Evolutionary conservation across 2,113 vertebrate genomes (phyloP).

Genomic region (Sinocyclocheilus rhinocerous): DNA sequence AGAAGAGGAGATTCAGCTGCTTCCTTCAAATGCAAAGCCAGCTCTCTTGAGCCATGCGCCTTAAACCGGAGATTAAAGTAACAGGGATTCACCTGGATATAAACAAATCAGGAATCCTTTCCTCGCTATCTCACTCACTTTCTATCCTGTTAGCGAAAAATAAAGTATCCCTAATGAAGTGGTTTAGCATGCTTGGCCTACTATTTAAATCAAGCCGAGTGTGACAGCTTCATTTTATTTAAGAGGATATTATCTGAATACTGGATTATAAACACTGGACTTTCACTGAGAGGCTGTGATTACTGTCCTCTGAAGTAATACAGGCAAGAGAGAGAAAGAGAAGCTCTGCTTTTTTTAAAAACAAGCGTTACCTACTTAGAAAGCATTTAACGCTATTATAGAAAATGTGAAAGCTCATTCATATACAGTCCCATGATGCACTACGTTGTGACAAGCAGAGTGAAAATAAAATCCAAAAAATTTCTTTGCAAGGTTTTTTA

Average conservation of each 20-base stretch:
- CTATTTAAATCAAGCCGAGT: conserved; percentile 57
- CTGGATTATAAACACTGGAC: conserved; percentile 50
- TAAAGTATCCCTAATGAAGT: conserved; percentile 61
- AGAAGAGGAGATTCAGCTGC: conserved; percentile 31
- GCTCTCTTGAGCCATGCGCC: conserved; percentile 8
- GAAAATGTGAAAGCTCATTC: too few relatives aligned
- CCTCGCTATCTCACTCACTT: conserved; percentile 52
- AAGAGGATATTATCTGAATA: conserved; percentile 58
- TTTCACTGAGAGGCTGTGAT: conserved; percentile 9
- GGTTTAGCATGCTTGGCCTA: conserved; percentile 52
- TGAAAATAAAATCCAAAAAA: too few relatives aligned
- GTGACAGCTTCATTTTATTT: conserved; percentile 45
- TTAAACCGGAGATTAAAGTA: conserved; percentile 59
- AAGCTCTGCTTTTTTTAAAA: not conserved
- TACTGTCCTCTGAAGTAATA: conserved; percentile 1
- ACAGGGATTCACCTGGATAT: conserved; percentile 62
- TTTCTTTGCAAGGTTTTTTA: too few relatives aligned
- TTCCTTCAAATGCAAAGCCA: conserved; percentile 20
- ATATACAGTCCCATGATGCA: too few relatives aligned
- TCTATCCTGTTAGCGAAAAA: conserved; percentile 55
- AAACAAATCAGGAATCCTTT: conserved; percentile 67
- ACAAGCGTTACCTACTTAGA: not conserved
- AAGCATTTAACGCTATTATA: not conserved
- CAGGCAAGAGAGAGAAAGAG: not conserved
- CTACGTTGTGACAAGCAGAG: too few relatives aligned